Base-by-base conservation (phyloP, 2,113 vertebrate species). In the Phyllostomus discolor region DNA sequence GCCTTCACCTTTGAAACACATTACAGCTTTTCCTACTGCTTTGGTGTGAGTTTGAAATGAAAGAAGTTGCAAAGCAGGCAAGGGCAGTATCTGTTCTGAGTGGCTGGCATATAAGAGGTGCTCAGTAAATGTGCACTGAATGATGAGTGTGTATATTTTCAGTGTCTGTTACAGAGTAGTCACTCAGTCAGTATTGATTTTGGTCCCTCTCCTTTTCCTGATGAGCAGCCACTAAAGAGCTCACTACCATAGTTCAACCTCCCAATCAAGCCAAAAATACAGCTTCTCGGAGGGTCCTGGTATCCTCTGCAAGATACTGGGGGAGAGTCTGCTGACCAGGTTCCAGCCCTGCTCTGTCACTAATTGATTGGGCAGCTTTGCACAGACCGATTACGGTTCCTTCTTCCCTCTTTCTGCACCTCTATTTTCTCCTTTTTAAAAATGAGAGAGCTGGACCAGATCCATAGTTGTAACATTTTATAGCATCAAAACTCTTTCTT, bases 361-460 rank as follows among this genome's bases (percentile, higher is more conserved):
- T 22, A 50, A 24, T 2, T 2, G 1, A 8, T 26, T 41, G 50
- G 59, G 20, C 33, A 19, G 15, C 24, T 38, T 24, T 46, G 12
- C 10, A 33, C 0, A 0, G 3, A 14, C 3, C 1, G 4, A 22
- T 16, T 16, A 14, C 4, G 3, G 22, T 14, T 33, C 28, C 50
- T 7, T 59, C 50, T 38, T 10, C 50, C 5, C 41, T 70, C 24
- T 19, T 52, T 50, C 81, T 15, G 5, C 90, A 10, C n/a, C 14
- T 15, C 26, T 31, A 1, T 69, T 46, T 62, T 31, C 64, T 54
- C 62, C 89, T 48, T 5, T 16, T 46, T 78, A 52, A 69, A 67
- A 75, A 84, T 19, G 35, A 81, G 43, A 54, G 8, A 7, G 2
- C 69, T 52, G 8, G 48, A 12, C 57, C 26, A 35, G 46, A 78